These are phyloP conservation scores for Ceriagrion tenellum DNA, from an alignment of 2,888 invertebrate species.

Conservation along the genomic window DNA sequence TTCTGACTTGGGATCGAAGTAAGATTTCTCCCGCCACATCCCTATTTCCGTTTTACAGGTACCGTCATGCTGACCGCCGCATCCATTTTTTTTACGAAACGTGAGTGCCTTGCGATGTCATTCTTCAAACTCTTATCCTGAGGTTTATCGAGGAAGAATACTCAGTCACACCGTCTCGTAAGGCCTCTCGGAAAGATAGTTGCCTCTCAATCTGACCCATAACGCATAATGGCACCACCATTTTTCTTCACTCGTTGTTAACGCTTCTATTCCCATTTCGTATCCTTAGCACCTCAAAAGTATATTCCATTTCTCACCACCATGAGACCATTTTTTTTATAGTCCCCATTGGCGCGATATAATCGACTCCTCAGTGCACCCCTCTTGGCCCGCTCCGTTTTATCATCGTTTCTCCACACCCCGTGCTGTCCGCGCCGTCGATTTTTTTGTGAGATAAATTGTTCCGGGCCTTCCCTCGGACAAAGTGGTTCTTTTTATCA, in stretches of 20 bases:
- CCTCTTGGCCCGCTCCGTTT: background rate
- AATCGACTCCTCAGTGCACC: background rate
- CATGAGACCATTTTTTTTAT: background rate
- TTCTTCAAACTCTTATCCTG: background rate
- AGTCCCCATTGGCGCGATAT: background rate
- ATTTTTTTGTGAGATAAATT: slow-evolving; percentile 1
- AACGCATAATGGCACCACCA: background rate
- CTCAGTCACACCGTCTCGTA: background rate
- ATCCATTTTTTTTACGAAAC: background rate
- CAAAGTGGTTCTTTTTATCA: slow-evolving; percentile 22
- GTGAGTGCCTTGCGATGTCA: background rate
- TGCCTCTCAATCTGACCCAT: background rate
- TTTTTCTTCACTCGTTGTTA: background rate
- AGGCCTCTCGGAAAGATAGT: background rate
- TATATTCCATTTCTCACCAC: background rate
- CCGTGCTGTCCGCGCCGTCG: background rate
- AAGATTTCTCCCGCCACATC: background rate
- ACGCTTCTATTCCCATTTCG: background rate
- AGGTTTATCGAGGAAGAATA: background rate
- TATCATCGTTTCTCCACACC: background rate
- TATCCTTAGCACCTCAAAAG: background rate
- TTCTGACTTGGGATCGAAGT: background rate
- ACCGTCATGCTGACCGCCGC: background rate
- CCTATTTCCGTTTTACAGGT: background rate
- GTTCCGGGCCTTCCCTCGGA: background rate